Evolutionary conservation across 2,113 vertebrate genomes (phyloP).

Genomic region (Dipodomys spectabilis): DNA sequence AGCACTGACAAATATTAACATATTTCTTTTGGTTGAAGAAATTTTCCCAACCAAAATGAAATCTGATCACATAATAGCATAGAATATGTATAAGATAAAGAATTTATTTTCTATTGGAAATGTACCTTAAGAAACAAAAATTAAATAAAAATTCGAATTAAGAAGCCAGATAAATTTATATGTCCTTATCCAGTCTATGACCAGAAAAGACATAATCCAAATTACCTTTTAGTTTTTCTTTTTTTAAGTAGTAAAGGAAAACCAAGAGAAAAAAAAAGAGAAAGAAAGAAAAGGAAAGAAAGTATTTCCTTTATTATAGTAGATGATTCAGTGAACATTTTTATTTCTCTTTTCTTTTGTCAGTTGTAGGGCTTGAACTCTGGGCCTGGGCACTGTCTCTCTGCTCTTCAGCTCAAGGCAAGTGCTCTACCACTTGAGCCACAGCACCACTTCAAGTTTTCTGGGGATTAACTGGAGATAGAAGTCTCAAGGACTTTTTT

Average conservation of each 20-base stretch:
- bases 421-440: too few relatives aligned
- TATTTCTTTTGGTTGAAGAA: background rate
- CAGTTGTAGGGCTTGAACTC: too few relatives aligned
- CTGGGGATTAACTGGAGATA: too few relatives aligned
- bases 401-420: too few relatives aligned
- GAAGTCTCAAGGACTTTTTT: too few relatives aligned
- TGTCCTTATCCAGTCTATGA: background rate
- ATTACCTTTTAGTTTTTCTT: background rate
- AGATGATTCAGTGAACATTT: constrained; percentile 57
- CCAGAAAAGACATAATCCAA: constrained; percentile 5
- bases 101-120: constrained; percentile 39
- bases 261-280: background rate
- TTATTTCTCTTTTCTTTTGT: background rate
- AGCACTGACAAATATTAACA: background rate
- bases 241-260: background rate
- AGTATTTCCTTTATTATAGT: background rate
- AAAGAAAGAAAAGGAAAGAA: background rate
- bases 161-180: constrained; percentile 16
- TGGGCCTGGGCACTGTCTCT: too few relatives aligned
- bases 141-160: constrained; percentile 33
- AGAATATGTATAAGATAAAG: background rate
- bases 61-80: background rate
- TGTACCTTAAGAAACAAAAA: constrained; percentile 49
- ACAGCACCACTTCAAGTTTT: too few relatives aligned
- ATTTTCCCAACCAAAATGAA: constrained; percentile 33